Evolutionary conservation across 1,140 invertebrate species (phyloP), one percentile per base, ranked within the genome.

Genomic region (Drosophila sechellia): DNA sequence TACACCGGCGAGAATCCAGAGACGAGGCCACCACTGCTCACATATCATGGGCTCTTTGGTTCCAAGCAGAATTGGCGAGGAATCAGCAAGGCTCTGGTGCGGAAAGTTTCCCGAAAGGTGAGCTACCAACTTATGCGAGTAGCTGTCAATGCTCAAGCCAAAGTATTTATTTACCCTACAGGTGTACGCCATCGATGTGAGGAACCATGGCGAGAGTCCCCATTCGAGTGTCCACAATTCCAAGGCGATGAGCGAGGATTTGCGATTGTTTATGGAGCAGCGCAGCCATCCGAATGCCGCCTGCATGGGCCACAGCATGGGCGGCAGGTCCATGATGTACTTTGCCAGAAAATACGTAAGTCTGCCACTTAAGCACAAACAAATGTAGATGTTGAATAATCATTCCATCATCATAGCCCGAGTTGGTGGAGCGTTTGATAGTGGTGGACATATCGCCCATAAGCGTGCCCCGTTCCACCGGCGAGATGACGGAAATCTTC

Each of bases 121-220:
- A 77, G 70, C 52, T 11, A n/a, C 31, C 15, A 10, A 11, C 8
- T 25, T 10, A 8, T 5, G 20, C 3, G 4, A 1, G 5, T 5
- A 27, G 25, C 27, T 8, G 10, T 3, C 0, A 31, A 10, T 11
- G 0, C 11, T 17, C 11, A 50, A 31, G 8, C 13, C 0, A 1
- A 43, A 17, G 13, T 15, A 20, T 25, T 15, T 15, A 1, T 43
- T 27, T n/a, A 25, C 4, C 0, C 52, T 31, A 3, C 31, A 91
- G 85, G 94, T 98, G 0, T 95, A 97, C 40, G 93, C 95, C 1
- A 93, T 98, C 17, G 98, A 99, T 94, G 95, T 96, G 2, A 94
- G 98, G 86, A 98, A 99, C 93, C 98, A 99, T 93, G 98, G 98
- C 0, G 96, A 97, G 40, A 98, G 97, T 89, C 96, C 96, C 0